A percentile compares a stretch with the other conserved stretches of the same genome.
These are phyloP conservation scores for Mamestra configurata DNA, from an alignment of 1,140 invertebrate genomes.

Conservation along the genomic window DNA sequence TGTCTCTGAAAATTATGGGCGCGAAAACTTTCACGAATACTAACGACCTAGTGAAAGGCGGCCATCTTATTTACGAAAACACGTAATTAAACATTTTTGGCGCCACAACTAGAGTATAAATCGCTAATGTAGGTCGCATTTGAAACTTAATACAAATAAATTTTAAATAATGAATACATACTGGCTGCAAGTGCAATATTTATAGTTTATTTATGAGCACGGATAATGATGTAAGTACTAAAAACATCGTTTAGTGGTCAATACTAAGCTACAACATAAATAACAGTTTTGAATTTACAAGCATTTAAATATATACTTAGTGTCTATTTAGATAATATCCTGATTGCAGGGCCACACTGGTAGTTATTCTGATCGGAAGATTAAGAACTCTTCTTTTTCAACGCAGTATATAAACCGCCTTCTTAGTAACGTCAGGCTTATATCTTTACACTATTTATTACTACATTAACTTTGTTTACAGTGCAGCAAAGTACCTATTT, in stretches of 20 bases:
- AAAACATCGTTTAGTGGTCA: constrained; percentile 4
- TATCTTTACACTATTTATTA: not conserved
- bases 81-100: constrained; percentile 51
- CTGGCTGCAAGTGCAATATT: not conserved
- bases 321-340: not conserved
- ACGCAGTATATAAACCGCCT: too few species aligned
- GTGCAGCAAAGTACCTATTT: not conserved
- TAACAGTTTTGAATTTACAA: not conserved
- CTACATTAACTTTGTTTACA: not conserved
- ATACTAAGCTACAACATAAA: constrained; percentile 1
- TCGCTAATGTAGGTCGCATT: constrained; percentile 28
- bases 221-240: not conserved
- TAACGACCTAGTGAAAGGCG: constrained; percentile 44
- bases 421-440: not conserved
- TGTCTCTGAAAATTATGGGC: constrained; percentile 49
- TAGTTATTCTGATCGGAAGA: not conserved
- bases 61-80: constrained; percentile 39
- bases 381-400: not conserved
- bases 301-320: not conserved
- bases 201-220: constrained; percentile 17
- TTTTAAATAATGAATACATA: not conserved
- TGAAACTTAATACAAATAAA: constrained; percentile 9
- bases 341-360: not conserved
- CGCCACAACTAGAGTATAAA: constrained; percentile 47
- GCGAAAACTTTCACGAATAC: constrained; percentile 48